Conservation (phyloP, 2,888 invertebrate species). For the Ennomos fuscantarius region DNA sequence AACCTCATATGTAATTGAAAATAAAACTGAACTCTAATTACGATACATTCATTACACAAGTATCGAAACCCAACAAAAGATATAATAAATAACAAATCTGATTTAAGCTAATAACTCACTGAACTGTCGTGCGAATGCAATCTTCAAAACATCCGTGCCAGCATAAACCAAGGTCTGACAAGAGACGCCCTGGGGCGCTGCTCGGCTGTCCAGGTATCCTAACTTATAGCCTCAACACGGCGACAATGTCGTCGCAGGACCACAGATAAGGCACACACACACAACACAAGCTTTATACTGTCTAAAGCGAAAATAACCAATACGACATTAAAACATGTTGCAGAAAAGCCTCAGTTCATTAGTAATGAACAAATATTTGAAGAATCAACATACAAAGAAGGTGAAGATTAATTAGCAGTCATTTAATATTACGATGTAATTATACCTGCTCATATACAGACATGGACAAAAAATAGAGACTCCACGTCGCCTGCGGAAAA, state of each 20-base stretch:
- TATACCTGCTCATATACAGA: constrained; percentile 21
- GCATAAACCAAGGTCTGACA: constrained; percentile 65
- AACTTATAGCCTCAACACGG: constrained; percentile 42
- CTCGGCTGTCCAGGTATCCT: constrained; percentile 55
- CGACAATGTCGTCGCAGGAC: constrained; percentile 38
- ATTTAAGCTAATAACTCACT: constrained; percentile 65
- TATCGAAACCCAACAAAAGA: constrained; percentile 48
- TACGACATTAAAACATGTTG: not conserved
- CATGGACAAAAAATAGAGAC: constrained; percentile 33
- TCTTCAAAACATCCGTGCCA: constrained; percentile 58
- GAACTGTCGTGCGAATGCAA: constrained; percentile 60
- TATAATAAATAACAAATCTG: constrained; percentile 50
- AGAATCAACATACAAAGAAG: constrained; percentile 28
- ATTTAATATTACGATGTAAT: constrained; percentile 39
- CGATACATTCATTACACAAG: constrained; percentile 36
- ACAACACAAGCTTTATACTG: constrained; percentile 13
- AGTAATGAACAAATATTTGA: constrained; percentile 20
- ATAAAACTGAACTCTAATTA: constrained; percentile 26
- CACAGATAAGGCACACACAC: constrained; percentile 23
- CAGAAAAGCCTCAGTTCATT: constrained; percentile 13
- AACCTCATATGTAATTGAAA: constrained; percentile 6
- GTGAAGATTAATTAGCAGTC: constrained; percentile 34
- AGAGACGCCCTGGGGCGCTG: constrained; percentile 67
- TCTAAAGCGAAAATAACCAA: not conserved
- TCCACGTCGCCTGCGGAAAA: no score